A percentile compares a stretch with the other conserved stretches of the same genome.
Conservation (phyloP, 2,113 vertebrate species). For the Triplophysa rosa region DNA sequence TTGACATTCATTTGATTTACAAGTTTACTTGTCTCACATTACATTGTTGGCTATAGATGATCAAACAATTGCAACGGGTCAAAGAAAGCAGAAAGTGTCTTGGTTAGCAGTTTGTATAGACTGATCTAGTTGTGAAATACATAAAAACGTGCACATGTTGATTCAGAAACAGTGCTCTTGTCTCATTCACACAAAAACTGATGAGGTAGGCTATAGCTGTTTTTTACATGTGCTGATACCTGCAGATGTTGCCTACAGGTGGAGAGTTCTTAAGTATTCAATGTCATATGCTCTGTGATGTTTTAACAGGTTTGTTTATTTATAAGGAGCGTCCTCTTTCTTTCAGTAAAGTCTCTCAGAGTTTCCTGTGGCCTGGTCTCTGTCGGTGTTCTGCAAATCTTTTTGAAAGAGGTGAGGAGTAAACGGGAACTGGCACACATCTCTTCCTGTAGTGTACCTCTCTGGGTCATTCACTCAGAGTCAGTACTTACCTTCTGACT, state of each 20-base stretch:
- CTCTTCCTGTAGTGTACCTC: not conserved
- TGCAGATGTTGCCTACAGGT: not conserved
- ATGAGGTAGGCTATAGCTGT: too few relatives aligned
- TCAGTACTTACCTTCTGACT: slow-evolving; percentile 3
- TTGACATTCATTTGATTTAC: too few relatives aligned
- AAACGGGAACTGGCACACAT: not conserved
- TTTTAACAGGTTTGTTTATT: not conserved
- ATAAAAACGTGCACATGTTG: too few relatives aligned
- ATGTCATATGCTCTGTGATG: slow-evolving; percentile 12
- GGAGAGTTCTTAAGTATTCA: not conserved
- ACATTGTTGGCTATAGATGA: too few relatives aligned
- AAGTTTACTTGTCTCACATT: too few relatives aligned
- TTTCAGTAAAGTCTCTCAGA: slow-evolving; percentile 1
- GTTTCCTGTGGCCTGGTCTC: not conserved
- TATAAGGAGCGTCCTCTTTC: not conserved
- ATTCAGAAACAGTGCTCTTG: too few relatives aligned
- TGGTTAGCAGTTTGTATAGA: too few relatives aligned
- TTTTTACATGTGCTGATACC: too few relatives aligned
- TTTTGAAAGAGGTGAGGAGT: not conserved
- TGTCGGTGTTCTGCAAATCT: not conserved
- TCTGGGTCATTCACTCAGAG: slow-evolving; percentile 1
- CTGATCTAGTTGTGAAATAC: too few relatives aligned
- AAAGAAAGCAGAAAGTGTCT: too few relatives aligned
- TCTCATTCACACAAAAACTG: too few relatives aligned
- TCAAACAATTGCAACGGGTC: too few relatives aligned